phyloP scores from a whole-genome alignment of 2,113 vertebrate species.

The Silurus meridionalis region DNA sequence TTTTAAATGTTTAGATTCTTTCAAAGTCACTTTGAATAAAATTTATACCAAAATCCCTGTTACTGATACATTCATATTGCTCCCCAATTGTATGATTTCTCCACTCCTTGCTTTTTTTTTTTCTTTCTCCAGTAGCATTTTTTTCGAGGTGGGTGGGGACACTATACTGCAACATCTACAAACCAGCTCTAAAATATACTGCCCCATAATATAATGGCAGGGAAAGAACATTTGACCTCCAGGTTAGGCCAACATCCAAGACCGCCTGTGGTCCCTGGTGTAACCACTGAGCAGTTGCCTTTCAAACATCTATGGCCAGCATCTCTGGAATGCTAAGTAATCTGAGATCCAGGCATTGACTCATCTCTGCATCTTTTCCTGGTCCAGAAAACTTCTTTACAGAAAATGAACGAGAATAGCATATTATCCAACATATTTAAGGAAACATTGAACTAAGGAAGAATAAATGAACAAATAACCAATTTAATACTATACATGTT shows the following conservation, averaged over 20 bases:
- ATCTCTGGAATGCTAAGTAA: constrained; percentile 35
- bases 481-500: background rate
- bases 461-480: background rate
- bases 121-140: background rate
- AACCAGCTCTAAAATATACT: background rate
- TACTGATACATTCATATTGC: background rate
- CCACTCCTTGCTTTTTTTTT: background rate
- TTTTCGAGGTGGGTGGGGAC: background rate
- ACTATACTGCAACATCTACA: constrained; percentile 4
- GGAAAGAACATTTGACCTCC: constrained; percentile 30
- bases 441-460: background rate
- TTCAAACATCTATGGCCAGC: constrained; percentile 25
- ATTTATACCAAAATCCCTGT: background rate
- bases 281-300: constrained; percentile 1
- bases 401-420: background rate
- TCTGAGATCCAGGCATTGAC: constrained; percentile 17
- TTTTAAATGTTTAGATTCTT: background rate
- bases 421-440: background rate
- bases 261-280: background rate
- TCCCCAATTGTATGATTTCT: background rate
- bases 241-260: constrained; percentile 25
- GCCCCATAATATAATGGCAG: constrained; percentile 14
- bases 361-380: constrained; percentile 6
- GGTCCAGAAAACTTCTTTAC: constrained; percentile 10
- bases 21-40: background rate